phyloP scores from a whole-genome alignment of 2,113 vertebrate species.

The Porphyrio hochstetteri region DNA sequence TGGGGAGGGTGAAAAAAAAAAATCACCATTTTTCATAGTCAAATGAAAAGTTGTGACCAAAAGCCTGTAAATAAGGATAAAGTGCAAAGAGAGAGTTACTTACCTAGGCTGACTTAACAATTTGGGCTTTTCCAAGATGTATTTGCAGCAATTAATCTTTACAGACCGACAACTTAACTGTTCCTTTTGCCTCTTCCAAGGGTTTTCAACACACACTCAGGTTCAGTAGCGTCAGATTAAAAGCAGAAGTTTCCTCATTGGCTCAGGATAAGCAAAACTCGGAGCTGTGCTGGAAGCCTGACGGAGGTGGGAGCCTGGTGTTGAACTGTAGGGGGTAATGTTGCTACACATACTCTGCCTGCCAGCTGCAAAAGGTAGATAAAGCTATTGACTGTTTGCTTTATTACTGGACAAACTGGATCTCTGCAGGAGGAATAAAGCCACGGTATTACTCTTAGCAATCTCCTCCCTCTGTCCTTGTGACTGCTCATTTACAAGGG shows the following conservation, averaged over 20 bases:
- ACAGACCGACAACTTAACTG: neutral
- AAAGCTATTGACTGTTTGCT: neutral
- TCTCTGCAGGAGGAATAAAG: neutral
- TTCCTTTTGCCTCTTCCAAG: neutral
- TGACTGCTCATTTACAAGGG: neutral
- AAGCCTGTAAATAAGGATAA: neutral
- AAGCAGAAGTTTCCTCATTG: neutral
- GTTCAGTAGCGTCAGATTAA: neutral
- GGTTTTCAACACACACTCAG: neutral
- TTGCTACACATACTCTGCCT: constrained; percentile 41
- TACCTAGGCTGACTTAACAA: neutral
- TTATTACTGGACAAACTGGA: neutral
- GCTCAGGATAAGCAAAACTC: neutral
- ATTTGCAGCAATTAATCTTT: neutral
- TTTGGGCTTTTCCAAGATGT: neutral
- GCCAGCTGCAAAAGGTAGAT: constrained; percentile 20
- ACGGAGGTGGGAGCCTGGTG: neutral
- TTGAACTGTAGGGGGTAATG: constrained; percentile 70
- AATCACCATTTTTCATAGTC: neutral
- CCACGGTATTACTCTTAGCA: neutral
- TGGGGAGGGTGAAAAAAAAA: neutral
- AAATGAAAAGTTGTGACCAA: neutral
- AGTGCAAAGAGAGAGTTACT: neutral
- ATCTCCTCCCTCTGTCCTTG: neutral
- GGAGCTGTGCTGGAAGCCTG: fast-evolving